Evolutionary conservation across 2,888 invertebrate genomes (phyloP), one percentile per base, ranked within the genome.

Genomic region (Monopis laevigella): DNA sequence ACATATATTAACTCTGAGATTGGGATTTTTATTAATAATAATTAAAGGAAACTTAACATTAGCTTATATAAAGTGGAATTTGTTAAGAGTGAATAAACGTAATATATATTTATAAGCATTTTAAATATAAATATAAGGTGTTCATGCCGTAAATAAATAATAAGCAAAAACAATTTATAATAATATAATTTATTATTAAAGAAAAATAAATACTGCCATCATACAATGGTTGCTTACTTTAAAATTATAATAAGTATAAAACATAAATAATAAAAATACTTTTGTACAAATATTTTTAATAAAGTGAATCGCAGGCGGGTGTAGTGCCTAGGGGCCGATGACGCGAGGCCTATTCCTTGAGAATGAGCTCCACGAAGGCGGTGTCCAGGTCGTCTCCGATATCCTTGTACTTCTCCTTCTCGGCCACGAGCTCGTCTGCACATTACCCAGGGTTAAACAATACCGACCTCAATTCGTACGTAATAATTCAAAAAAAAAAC

Each of bases 301-400:
- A n/a, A n/a, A 17, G 54, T 65, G 61, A 65, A 62, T 67, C 65
- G 71, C 70, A 56, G 63, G 62, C 60, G 52, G 62, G 47, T 61
- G 63, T 43, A 50, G 42, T 47, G 40, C 45, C 43, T 39, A 35
- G 49, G 39, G 18, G 38, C 13, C 26, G 12, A 12, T 21, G 14
- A n/a, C 26, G 30, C 21, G 24, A n/a, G 4, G 32, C 32, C 29
- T 85, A 86, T 80, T 86, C 86, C 75, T 86, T 86, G 82, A 89
- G 87, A 82, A 89, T 89, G 71, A 93, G 90, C 80, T 93, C 93
- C 83, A 96, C 95, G 86, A 98, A 98, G 70, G 98, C 98, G 73
- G 93, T 93, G 84, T 99, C 98, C 88, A 99, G 88, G 83, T 98
- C 98, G 88, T 98, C 98, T 86, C 97, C 97, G 86, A 99, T 98